A percentile compares a stretch with the other conserved stretches of the same genome.
Evolutionary conservation across 2,888 invertebrate species (phyloP).

Genomic region (Limnephilus marmoratus): DNA sequence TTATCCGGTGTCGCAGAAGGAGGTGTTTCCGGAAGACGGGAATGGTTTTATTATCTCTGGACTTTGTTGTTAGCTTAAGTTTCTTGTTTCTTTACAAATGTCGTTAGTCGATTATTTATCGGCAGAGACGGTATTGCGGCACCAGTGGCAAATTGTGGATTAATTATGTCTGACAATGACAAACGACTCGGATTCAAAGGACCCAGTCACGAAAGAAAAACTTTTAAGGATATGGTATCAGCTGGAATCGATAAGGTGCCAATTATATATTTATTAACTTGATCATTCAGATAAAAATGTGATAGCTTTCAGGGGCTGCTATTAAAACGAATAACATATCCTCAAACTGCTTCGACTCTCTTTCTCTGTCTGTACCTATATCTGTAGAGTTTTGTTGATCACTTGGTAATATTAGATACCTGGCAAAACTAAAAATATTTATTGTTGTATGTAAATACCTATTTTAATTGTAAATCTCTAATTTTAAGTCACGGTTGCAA

Average conservation of each 20-base stretch:
- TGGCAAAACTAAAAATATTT: too few species aligned
- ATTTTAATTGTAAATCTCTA: too few species aligned
- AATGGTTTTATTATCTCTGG: constrained; percentile 10
- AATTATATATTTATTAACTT: neutral
- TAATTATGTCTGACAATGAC: constrained; percentile 66
- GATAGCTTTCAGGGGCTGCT: neutral
- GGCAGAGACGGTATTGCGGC: constrained; percentile 54
- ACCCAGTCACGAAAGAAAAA: neutral
- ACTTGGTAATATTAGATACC: too few species aligned
- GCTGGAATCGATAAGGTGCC: neutral
- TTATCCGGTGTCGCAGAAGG: neutral
- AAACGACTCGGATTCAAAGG: constrained; percentile 58
- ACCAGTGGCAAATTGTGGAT: constrained; percentile 62
- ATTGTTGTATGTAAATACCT: too few species aligned
- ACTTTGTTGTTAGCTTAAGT: constrained; percentile 16
- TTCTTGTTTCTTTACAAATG: constrained; percentile 54
- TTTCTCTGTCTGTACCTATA: too few species aligned
- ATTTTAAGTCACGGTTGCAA: too few species aligned
- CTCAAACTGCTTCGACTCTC: too few species aligned
- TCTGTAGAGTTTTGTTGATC: too few species aligned
- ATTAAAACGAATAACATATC: too few species aligned
- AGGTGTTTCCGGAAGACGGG: neutral
- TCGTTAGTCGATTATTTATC: constrained; percentile 61
- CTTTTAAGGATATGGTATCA: neutral
- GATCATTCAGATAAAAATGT: neutral